Evolutionary conservation across 1,140 invertebrate genomes (phyloP), one percentile per base, ranked within the genome.

Genomic region (Chlorops oryzae): DNA sequence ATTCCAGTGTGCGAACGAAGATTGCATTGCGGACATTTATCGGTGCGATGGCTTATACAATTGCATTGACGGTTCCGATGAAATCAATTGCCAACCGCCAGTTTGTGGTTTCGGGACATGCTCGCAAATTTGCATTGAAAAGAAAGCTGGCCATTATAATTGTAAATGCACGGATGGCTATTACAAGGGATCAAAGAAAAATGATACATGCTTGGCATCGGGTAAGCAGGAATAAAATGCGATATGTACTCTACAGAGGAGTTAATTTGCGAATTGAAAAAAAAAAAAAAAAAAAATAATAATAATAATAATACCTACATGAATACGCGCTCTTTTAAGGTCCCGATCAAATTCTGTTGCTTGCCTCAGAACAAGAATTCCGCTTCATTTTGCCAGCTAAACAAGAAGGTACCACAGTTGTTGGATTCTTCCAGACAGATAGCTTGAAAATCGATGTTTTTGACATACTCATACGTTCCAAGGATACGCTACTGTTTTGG

Each of bases 21-120:
- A 81, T 61, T 94, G 91, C 58, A 86, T 93, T 35, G 80, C 80
- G 39, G 77, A 84, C 56, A 79, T 82, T 21, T 87, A 84, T 73
- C 75, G 86, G 2, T 96, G 92, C 63, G 78, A 87, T 71, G 77
- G 77, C 0, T 69, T 72, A 43, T 73, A 74, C 68, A 73, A 86
- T 56, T 87, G 85, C 63, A 74, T 73, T 5, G 84, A 87, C 62
- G 78, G 78, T 35, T 82, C 78, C n/a, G 85, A 86, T 65, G 79
- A 81, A 60, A 64, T 65, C 44, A 73, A 77, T 44, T 81, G 78
- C 55, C 49, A 82, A n/a, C 93, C 94, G 65, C 88, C 90, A 2
- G 62, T 73, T 13, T 87, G 84, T 67, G 72, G 75, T 49, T 87
- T 86, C 74, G 80, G 81, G 18, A 73, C 77, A 25, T 91, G 88